These are phyloP conservation scores for Prolemur simus DNA, from an alignment of 2,113 vertebrate genomes.

Conservation along the genomic window DNA sequence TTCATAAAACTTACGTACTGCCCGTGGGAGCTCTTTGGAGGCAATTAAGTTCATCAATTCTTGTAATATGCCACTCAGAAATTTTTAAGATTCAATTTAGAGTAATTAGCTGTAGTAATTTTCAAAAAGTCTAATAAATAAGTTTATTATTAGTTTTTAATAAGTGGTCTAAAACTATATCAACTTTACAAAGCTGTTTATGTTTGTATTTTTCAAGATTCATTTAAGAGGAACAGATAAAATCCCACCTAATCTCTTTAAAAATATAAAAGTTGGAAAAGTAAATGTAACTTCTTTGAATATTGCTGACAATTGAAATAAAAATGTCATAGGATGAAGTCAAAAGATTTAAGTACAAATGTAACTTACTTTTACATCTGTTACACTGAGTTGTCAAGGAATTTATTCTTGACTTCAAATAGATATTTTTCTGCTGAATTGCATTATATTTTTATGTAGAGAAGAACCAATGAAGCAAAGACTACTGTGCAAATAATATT, in stretches of 20 bases:
- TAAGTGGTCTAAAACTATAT: constrained; percentile 32
- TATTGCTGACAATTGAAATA: constrained; percentile 49
- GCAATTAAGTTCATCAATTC: constrained; percentile 64
- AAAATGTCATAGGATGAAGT: constrained; percentile 57
- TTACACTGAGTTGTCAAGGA: constrained; percentile 49
- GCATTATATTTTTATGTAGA: neutral
- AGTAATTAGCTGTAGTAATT: constrained; percentile 55
- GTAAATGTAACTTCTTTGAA: constrained; percentile 66
- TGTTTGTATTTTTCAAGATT: constrained; percentile 58
- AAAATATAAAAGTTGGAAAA: constrained; percentile 61
- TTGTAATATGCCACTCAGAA: constrained; percentile 51
- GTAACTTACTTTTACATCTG: constrained; percentile 38
- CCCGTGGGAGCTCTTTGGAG: constrained; percentile 48
- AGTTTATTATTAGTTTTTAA: constrained; percentile 61
- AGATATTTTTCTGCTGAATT: neutral
- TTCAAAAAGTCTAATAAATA: constrained; percentile 55
- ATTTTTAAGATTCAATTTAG: constrained; percentile 21
- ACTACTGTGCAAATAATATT: neutral
- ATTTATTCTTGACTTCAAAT: constrained; percentile 43
- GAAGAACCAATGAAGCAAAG: neutral
- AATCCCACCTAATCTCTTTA: neutral
- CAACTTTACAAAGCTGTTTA: constrained; percentile 37
- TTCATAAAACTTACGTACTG: neutral
- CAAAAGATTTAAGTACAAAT: constrained; percentile 51
- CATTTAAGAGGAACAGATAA: constrained; percentile 44